Evolutionary conservation across 53 echinoderm and acorn worm genomes (phyloP), one percentile per base, ranked within the genome.

Genomic region (Antedon mediterranea): DNA sequence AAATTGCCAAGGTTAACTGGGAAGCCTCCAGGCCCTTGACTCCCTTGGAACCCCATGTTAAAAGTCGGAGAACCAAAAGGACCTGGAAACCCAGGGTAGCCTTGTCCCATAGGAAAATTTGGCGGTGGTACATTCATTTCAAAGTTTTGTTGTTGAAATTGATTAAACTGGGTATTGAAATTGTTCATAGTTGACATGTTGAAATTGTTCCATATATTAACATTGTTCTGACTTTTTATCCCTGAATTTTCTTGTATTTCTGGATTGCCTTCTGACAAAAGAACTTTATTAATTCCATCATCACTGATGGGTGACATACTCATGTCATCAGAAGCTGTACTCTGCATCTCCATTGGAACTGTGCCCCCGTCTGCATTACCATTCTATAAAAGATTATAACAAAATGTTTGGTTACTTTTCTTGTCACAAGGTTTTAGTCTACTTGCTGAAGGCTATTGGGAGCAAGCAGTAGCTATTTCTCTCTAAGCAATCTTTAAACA

Each of bases 271-370:
- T 57, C 41, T 41, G 41, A 41, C 13, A 41, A 5, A 41, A 41
- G 57, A 57, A 57, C 57, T 23, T 57, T 57, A 11, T 37, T 37
- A 18, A 18, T 13, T 57, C 20, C 57, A 57, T 76, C 76, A 33
- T 76, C 76, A 43, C 93, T 93, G 71, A 93, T 74, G 20, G 93
- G 86, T 26, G 93, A 93, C 83, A 93, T 82, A 73, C 93, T 93
- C 93, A 93, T 93, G 28, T 88, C 85, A 73, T 93, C 93, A 6
- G 57, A 57, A 57, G 57, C 57, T 57, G 57, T 57, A 18, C 57
- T 57, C 20, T 57, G 57, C 1, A 57, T 57, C 2, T 57, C 57
- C 57, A 57, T 57, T 18, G 57, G 57, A 57, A 57, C 23, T 57
- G 7, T 57, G 23, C 57, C 57, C 9, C 23, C 57, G 23, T 18